Percentiles rank a stretch among this genome's conserved stretches.
Conservation (phyloP, 2,797 vertebrate genomes). For the Lutjanus campechanus region DNA sequence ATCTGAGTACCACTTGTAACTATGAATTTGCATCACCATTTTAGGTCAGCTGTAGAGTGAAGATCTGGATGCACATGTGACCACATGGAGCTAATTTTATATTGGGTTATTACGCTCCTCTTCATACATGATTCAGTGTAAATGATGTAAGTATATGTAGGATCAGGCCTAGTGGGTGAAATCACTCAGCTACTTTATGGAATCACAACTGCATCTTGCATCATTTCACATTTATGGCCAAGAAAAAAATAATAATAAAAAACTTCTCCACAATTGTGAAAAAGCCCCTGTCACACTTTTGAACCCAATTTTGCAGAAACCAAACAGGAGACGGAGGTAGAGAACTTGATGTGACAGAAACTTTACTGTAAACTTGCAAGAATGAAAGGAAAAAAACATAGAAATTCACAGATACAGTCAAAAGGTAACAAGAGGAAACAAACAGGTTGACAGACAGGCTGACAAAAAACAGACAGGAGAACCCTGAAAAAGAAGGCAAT, state of each 20-base stretch:
- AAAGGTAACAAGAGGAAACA: constrained; percentile 18
- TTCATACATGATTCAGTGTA: constrained; percentile 23
- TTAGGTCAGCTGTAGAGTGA: constrained; percentile 1
- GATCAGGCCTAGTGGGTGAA: constrained; percentile 18
- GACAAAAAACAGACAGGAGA: constrained; percentile 1
- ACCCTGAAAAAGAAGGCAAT: background rate
- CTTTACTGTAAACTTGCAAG: constrained; percentile 3
- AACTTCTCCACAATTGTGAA: background rate
- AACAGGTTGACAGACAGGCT: constrained; percentile 11
- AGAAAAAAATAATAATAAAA: background rate
- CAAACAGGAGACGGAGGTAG: background rate
- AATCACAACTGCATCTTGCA: constrained; percentile 19
- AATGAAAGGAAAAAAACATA: background rate
- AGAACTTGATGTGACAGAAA: constrained; percentile 6
- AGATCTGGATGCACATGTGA: background rate
- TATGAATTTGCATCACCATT: background rate
- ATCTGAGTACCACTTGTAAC: background rate
- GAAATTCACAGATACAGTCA: background rate
- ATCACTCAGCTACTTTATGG: constrained; percentile 12
- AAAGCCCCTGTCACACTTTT: constrained; percentile 9
- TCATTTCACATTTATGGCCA: constrained; percentile 16
- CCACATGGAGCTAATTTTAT: background rate
- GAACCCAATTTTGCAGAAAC: constrained; percentile 10
- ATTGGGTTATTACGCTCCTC: background rate
- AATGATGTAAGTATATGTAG: constrained; percentile 20